These are phyloP conservation scores for Alloplasta piceator DNA, from an alignment of 2,888 invertebrate species.

Conservation along the genomic window DNA sequence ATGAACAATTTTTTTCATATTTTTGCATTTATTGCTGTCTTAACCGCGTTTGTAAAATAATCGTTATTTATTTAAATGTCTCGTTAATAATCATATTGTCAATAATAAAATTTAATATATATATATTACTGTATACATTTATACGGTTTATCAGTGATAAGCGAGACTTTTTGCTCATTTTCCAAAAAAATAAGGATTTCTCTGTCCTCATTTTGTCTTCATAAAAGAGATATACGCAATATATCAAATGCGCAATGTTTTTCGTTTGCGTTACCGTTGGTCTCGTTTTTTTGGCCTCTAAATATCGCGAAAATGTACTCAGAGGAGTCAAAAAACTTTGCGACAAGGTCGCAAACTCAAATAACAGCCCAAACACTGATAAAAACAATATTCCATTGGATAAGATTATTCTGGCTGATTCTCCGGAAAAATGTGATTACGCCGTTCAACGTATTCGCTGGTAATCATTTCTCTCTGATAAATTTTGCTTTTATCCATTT, in stretches of 20 bases:
- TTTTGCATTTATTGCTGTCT: no score
- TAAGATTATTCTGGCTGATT: conserved; percentile 80
- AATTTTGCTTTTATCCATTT: no score
- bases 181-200: not conserved
- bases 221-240: conserved; percentile 34
- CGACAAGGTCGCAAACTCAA: conserved; percentile 71
- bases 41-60: no score
- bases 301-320: conserved; percentile 80
- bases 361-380: conserved; percentile 48
- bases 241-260: conserved; percentile 72
- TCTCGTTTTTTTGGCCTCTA: conserved; percentile 79
- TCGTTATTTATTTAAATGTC: no score
- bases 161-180: no score
- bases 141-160: no score
- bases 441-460: conserved; percentile 81
- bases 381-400: conserved; percentile 70
- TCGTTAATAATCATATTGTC: no score
- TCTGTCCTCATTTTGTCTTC: conserved; percentile 9
- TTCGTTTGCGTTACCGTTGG: conserved; percentile 81
- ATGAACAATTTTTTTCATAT: no score
- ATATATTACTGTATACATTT: no score
- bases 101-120: no score
- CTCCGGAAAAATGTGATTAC: conserved; percentile 80
- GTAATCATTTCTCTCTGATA: conserved; percentile 69
- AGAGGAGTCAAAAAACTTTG: conserved; percentile 78